Conservation (phyloP, 53 echinoderm and acorn worm genomes). For the Echinometra lucunter region DNA sequence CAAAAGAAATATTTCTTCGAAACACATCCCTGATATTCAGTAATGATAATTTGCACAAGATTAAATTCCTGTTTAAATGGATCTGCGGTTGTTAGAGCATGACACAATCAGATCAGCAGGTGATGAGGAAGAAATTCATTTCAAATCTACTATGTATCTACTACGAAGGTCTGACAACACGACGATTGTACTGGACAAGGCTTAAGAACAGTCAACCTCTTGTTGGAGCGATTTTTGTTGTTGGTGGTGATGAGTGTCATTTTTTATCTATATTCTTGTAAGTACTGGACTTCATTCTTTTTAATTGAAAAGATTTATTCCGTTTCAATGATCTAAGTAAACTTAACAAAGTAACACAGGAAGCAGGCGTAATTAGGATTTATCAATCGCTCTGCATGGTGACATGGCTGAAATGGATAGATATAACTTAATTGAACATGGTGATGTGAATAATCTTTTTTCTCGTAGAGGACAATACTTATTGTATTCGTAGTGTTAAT, state of each 20-base stretch:
- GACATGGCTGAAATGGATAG: background rate
- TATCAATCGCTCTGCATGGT: background rate
- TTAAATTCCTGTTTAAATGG: background rate
- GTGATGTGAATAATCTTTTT: no score
- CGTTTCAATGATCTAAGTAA: background rate
- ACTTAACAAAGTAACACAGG: background rate
- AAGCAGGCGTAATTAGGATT: background rate
- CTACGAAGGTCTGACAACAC: background rate
- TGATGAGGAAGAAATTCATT: background rate
- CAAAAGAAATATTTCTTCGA: background rate
- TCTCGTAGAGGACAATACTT: background rate
- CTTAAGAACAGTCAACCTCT: background rate
- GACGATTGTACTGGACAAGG: background rate
- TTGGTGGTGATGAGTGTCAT: background rate
- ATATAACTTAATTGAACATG: no score
- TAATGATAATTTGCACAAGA: background rate
- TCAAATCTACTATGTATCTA: background rate
- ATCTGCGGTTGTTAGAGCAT: background rate
- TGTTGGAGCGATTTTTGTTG: background rate
- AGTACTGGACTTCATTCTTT: slow-evolving; percentile 12
- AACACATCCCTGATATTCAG: background rate
- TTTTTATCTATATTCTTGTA: background rate
- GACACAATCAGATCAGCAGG: background rate
- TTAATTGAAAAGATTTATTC: background rate
- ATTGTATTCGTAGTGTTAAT: background rate